A percentile compares a stretch with the other conserved stretches of the same genome.
These are phyloP conservation scores for Hydrolagus affinis DNA, from an alignment of 2,113 vertebrate genomes.

Conservation along the genomic window DNA sequence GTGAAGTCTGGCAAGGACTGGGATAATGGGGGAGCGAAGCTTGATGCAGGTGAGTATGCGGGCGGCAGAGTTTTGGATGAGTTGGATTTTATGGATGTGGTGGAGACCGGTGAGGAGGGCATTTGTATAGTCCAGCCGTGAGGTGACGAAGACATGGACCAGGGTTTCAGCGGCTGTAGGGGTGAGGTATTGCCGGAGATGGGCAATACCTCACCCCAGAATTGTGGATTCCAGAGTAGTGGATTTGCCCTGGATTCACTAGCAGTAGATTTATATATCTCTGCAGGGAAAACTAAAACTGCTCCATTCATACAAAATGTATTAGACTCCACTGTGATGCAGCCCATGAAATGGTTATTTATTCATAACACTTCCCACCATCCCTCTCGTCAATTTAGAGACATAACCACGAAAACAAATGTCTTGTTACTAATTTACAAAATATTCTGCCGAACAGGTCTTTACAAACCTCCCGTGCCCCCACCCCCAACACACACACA, in stretches of 20 bases:
- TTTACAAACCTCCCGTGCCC: background rate
- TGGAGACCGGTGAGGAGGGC: no score
- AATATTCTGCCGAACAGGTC: background rate
- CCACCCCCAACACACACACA: no score
- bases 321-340: background rate
- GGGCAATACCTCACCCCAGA: no score
- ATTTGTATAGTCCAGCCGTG: no score
- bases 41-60: no score
- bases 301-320: background rate
- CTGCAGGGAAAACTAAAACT: slow-evolving; percentile 6
- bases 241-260: background rate
- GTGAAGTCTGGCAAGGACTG: no score
- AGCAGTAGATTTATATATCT: background rate
- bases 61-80: no score
- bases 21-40: no score
- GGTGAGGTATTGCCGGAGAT: no score
- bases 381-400: background rate
- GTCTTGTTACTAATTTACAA: background rate
- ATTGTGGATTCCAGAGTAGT: background rate
- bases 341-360: background rate
- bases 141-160: no score
- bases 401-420: background rate
- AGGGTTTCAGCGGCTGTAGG: no score
- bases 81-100: no score
- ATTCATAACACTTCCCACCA: slow-evolving; percentile 18